Evolutionary conservation across 1,140 invertebrate genomes (phyloP).

Genomic region (Bilobella aurantiaca): DNA sequence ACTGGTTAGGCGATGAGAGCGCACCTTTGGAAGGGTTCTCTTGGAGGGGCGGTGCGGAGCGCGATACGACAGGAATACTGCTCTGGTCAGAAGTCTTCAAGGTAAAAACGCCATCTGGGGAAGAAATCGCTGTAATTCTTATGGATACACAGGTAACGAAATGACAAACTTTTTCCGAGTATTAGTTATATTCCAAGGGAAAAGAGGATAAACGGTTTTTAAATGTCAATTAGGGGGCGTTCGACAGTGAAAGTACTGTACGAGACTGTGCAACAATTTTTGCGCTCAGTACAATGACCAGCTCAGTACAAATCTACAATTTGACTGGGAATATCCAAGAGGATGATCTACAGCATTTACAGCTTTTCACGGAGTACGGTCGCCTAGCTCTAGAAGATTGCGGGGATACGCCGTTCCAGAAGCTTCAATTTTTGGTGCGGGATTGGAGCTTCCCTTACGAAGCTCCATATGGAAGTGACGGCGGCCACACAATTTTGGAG

Average conservation of each 20-base stretch:
- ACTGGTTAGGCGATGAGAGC: conserved; percentile 45
- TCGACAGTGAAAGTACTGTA: conserved; percentile 54
- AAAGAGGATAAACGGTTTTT: no score
- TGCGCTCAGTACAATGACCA: conserved; percentile 81
- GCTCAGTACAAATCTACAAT: conserved; percentile 94
- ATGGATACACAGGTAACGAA: conserved; percentile 56
- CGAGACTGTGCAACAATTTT: conserved; percentile 55
- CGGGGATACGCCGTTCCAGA: conserved; percentile 83
- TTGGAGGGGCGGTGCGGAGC: conserved; percentile 85
- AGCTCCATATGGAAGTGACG: conserved; percentile 76
- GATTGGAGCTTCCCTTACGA: conserved; percentile 99
- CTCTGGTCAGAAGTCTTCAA: conserved; percentile 92
- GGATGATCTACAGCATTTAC: conserved; percentile 88
- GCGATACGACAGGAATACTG: conserved; percentile 89
- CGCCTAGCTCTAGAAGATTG: conserved; percentile 83
- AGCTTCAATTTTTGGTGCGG: conserved; percentile 85
- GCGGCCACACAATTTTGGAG: conserved; percentile 76
- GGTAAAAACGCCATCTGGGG: conserved; percentile 62
- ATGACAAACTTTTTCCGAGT: no score
- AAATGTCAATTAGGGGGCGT: conserved; percentile 47
- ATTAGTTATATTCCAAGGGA: no score
- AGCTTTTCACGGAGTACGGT: conserved; percentile 94
- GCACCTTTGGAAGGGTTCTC: conserved; percentile 63
- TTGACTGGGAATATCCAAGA: conserved; percentile 91
- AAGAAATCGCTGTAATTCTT: conserved; percentile 53